Conservation (phyloP, 2,797 vertebrate genomes). For the Centropyge bicolor region DNA sequence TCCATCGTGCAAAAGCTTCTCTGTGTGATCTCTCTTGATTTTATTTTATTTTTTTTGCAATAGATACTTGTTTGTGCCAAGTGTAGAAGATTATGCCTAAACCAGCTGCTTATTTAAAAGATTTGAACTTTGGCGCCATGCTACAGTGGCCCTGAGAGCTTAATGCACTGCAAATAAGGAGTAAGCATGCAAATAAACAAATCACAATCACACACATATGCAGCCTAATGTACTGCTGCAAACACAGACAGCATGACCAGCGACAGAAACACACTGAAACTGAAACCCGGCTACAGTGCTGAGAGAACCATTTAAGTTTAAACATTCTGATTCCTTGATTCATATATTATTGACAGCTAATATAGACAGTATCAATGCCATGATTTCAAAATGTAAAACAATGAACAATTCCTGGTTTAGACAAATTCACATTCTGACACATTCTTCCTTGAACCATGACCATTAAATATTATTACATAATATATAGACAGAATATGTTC, state of each 20-base stretch:
- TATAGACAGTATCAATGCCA: neutral
- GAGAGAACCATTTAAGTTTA: neutral
- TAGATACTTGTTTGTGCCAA: neutral
- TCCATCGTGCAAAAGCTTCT: neutral
- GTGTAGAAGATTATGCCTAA: neutral
- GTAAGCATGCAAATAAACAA: conserved; percentile 9
- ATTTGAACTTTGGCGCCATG: neutral
- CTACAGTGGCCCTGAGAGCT: neutral
- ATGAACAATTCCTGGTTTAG: conserved; percentile 1
- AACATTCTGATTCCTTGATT: neutral
- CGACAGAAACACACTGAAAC: neutral
- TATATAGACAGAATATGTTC: neutral
- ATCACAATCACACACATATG: neutral
- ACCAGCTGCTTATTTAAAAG: neutral
- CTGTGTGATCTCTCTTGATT: neutral
- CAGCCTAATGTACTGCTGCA: neutral
- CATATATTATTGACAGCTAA: neutral
- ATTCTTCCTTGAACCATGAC: too few relatives aligned
- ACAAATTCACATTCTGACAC: too few relatives aligned
- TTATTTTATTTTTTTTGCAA: neutral
- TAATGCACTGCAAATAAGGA: neutral
- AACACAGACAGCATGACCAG: conserved; percentile 1
- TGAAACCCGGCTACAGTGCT: neutral
- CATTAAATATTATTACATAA: neutral
- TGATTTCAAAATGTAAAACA: neutral